Evolutionary conservation across 2,888 invertebrate genomes (phyloP).

Genomic region (Phortica okadai): DNA sequence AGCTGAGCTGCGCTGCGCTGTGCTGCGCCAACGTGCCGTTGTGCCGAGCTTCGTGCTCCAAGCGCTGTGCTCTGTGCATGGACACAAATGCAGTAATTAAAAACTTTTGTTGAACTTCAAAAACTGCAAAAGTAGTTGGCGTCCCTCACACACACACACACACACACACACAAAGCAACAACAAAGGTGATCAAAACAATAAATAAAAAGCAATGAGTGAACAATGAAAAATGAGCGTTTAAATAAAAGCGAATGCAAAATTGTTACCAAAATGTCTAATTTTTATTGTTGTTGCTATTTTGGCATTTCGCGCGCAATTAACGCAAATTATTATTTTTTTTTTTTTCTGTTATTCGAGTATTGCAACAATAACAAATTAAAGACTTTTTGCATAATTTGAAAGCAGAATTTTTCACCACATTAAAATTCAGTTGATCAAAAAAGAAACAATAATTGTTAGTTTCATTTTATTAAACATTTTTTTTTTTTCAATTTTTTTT

Average conservation of each 20-base stretch:
- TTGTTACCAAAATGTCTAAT: not conserved
- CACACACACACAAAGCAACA: not conserved
- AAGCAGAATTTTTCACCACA: not conserved
- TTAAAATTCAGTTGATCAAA: no score
- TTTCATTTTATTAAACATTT: no score
- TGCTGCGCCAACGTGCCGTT: no score
- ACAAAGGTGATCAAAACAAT: not conserved
- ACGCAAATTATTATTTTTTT: not conserved
- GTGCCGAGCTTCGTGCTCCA: no score
- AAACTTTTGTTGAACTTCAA: conserved; percentile 42
- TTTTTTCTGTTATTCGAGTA: not conserved
- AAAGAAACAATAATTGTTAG: no score
- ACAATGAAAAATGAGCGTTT: not conserved
- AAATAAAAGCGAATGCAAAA: not conserved
- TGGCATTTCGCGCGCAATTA: not conserved
- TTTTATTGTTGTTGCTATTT: no score
- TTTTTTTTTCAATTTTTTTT: no score
- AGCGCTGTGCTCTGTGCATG: no score
- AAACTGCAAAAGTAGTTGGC: not conserved
- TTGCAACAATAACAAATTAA: not conserved
- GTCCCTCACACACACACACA: no score
- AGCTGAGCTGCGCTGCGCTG: not conserved
- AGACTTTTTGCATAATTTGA: not conserved
- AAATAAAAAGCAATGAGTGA: not conserved
- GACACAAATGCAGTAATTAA: conserved; percentile 46